Evolutionary conservation across 2,797 vertebrate genomes (phyloP), one percentile per base, ranked within the genome.

Genomic region (Glossophaga mutica): DNA sequence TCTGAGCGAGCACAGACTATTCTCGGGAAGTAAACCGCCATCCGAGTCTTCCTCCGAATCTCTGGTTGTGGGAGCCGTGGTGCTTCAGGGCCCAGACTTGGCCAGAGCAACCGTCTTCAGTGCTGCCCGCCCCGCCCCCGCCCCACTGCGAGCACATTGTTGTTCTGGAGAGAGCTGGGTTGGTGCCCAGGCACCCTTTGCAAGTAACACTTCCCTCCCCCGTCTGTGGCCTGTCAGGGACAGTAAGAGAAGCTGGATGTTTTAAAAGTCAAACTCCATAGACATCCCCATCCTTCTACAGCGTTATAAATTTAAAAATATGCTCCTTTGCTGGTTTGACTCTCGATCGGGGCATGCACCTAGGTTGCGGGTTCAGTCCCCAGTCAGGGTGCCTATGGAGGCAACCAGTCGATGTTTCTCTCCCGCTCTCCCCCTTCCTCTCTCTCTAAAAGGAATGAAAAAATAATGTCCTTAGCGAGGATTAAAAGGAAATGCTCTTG

Each of bases 1-100:
- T 1, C 44, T 0, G 2, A n/a, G 21, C 1, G 4, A 32, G 44
- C 62, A 37, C n/a, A 62, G 68, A 15, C n/a, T 44, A 37, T 26
- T 87, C 37, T 79, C 91, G 68, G 83, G 71, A 71, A 92, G 39
- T 22, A 88, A 88, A 79, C n/a, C 50, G 85, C 91, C 74, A 32
- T 18, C 22, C 3, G 81, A n/a, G 44, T 37, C 55, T 81, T 93
- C 59, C 42, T 90, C 29, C 11, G 37, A 48, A 76, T 37, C 34
- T 67, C 11, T 65, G 34, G 83, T 46, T 65, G 76, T 46, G 87
- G 73, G 83, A 39, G 14, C 16, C 1, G 46, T 65, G 16, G 34
- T 9, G 14, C 32, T 3, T 11, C 12, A 46, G 46, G 57, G 34
- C 78, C 5, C 14, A 44, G 88, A 34, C 39, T 59, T 39, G 21